These are phyloP conservation scores for Hemicordylus capensis DNA, from an alignment of 2,113 vertebrate species.

Conservation along the genomic window DNA sequence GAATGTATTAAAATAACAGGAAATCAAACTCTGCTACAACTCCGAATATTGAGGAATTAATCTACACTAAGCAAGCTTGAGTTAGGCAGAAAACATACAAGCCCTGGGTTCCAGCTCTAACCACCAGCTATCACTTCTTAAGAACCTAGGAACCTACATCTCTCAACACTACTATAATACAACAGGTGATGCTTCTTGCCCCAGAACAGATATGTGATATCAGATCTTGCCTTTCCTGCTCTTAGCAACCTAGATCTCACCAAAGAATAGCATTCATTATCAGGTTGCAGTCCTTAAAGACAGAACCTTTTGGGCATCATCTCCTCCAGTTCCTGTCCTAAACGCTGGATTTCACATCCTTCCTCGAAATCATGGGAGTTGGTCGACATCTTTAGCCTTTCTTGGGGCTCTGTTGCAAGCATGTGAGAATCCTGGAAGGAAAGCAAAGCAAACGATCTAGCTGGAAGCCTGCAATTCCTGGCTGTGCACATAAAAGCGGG, in stretches of 20 bases:
- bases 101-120: neutral
- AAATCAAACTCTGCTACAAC: neutral
- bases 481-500: too few species aligned
- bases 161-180: neutral
- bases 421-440: neutral
- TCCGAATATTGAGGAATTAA: neutral
- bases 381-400: too few species aligned
- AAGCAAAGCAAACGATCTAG: too few species aligned
- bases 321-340: neutral
- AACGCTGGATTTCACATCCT: too few species aligned
- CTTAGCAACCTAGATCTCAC: neutral
- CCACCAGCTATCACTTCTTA: neutral
- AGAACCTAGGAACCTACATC: neutral
- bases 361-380: neutral
- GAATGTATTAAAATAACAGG: too few species aligned
- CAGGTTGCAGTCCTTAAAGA: too few species aligned
- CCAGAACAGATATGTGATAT: neutral
- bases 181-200: neutral
- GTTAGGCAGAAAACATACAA: neutral
- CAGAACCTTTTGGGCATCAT: neutral
- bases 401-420: too few species aligned
- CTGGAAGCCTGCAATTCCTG: too few species aligned
- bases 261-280: too few species aligned
- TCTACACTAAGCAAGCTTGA: neutral
- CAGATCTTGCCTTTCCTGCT: too few species aligned